Conservation (phyloP, 2,888 invertebrate species). For the Nomada hirtipes region DNA sequence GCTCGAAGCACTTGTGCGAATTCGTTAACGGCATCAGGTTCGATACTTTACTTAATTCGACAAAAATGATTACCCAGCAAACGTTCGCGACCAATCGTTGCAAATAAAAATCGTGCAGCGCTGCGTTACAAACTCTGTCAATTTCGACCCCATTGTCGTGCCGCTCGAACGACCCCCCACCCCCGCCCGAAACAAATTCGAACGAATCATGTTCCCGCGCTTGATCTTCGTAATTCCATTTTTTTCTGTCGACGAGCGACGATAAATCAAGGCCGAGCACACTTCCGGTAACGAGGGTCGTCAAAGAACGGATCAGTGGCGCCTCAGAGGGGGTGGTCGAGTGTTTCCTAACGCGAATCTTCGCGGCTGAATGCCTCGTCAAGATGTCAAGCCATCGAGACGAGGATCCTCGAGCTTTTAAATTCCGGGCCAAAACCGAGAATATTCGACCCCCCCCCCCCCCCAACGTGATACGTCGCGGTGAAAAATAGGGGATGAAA, state of each 20-base stretch:
- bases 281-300: slow-evolving; percentile 26
- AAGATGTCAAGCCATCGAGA: slow-evolving; percentile 66
- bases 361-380: slow-evolving; percentile 71
- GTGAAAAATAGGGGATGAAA: slow-evolving; percentile 2
- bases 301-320: slow-evolving; percentile 38
- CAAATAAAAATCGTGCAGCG: too few relatives aligned
- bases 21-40: too few relatives aligned
- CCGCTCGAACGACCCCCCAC: too few relatives aligned
- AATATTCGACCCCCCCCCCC: slow-evolving; percentile 23
- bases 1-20: too few relatives aligned
- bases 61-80: too few relatives aligned
- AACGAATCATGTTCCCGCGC: slow-evolving; percentile 2
- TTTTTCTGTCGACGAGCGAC: slow-evolving; percentile 8
- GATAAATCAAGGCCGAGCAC: slow-evolving; percentile 38
- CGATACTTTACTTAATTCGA: neutral
- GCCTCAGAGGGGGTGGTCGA: slow-evolving; percentile 9
- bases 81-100: too few relatives aligned
- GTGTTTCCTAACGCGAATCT: slow-evolving; percentile 56
- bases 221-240: slow-evolving; percentile 36
- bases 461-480: neutral
- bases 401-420: slow-evolving; percentile 56
- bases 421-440: slow-evolving; percentile 40
- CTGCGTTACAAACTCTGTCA: too few relatives aligned
- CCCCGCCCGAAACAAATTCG: too few relatives aligned
- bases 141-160: too few relatives aligned